A percentile compares a stretch with the other conserved stretches of the same genome.
Evolutionary conservation across 2,888 invertebrate species (phyloP).

Genomic region (Lymantria monacha): DNA sequence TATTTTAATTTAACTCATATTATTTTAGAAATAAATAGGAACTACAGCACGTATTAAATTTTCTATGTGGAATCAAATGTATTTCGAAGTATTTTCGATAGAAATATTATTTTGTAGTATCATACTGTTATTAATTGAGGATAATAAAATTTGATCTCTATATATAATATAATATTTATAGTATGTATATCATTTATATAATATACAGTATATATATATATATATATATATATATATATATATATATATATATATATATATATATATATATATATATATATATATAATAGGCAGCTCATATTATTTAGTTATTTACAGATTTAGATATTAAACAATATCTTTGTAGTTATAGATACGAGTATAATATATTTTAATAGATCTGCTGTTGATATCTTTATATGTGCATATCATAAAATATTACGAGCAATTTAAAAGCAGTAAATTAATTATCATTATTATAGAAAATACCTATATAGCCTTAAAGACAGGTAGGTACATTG

Average conservation of each 20-base stretch:
- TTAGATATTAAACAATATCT: no score
- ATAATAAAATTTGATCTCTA: constrained; percentile 14
- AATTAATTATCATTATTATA: constrained; percentile 7
- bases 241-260: constrained; percentile 6
- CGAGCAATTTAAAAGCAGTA: no score
- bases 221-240: constrained; percentile 4
- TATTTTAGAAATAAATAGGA: constrained; percentile 32
- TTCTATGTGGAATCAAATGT: constrained; percentile 27
- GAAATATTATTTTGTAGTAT: constrained; percentile 25
- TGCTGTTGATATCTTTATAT: background rate
- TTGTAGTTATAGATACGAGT: no score
- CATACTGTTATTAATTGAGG: constrained; percentile 18
- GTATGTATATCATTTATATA: constrained; percentile 6
- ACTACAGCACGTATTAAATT: constrained; percentile 56
- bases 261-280: background rate
- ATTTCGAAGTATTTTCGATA: constrained; percentile 23
- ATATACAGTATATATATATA: no score
- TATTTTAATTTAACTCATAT: constrained; percentile 38
- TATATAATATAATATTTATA: constrained; percentile 4
- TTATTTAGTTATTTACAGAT: no score
- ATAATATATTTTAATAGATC: constrained; percentile 10
- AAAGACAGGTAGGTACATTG: constrained; percentile 37
- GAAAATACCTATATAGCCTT: constrained; percentile 28
- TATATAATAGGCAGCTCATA: no score
- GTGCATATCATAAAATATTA: no score